Base-by-base conservation (phyloP, 2,797 vertebrate genomes). In the Microctenopoma lineatum region DNA sequence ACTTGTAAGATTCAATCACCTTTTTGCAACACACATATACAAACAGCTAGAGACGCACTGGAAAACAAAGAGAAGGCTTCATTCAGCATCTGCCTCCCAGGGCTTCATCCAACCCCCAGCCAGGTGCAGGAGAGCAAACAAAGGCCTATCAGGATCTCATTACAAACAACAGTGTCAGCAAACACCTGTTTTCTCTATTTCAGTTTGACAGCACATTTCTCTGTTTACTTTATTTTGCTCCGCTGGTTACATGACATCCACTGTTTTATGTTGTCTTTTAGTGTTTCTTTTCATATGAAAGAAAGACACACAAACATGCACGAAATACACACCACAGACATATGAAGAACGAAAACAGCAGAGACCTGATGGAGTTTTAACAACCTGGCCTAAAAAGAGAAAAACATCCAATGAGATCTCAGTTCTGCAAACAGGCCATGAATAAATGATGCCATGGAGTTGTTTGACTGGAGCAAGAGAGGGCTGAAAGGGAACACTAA, bases 121-220 rank as follows among this genome's bases (percentile, higher is more conserved):
- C 87, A 85, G 83, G 83, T 86, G 81, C 87, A 80, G 66, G 1
- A 60, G 42, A 50, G 77, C 68, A 76, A 86, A 86, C 78, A 85
- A 71, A 80, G 65, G 76, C 36, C 66, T 34, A 61, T 72, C 36
- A 53, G 73, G 51, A 59, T 81, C 73, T 83, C 55, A 80, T 84
- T 84, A 79, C 65, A 73, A 58, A 54, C 46, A 75, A 62, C 32
- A 34, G 34, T 77, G 39, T 55, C 16, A 48, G 27, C 18, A 2
- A 60, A 59, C 61, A 26, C 38, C n/a, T 21, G 57, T 74, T 65
- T 58, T 71, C 39, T 57, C 42, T 12, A 25, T 63, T 64, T 70
- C 63, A 52, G 4, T 56, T 68, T 13, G 12, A 53, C 12, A 12
- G 1, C 42, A 3, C 5, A 27, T 67, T 13, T 29, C 38, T 57